Evolutionary conservation across 2,113 vertebrate species (phyloP).

Genomic region (Clinocottus analis): DNA sequence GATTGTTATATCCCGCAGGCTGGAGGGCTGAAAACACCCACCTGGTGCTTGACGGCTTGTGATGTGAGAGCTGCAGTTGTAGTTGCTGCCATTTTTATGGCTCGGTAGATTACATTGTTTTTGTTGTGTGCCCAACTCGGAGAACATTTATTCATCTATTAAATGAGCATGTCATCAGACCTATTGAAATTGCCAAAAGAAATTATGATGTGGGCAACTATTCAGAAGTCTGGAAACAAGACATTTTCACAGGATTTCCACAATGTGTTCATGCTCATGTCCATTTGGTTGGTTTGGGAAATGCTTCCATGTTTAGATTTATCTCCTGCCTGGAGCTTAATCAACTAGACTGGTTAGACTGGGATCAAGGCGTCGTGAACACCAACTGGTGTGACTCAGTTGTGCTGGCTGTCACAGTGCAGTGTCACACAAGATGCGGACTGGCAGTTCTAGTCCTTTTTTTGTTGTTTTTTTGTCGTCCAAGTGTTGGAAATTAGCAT

Average conservation of each 20-base stretch:
- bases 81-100: neutral
- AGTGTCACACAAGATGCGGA: neutral
- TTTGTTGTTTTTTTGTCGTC: no score
- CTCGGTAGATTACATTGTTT: neutral
- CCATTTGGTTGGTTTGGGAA: neutral
- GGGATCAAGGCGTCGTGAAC: neutral
- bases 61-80: neutral
- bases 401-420: slow-evolving; percentile 12
- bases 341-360: slow-evolving; percentile 6
- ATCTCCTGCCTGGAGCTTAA: slow-evolving; percentile 4
- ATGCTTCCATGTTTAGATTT: slow-evolving; percentile 5
- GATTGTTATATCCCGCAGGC: neutral
- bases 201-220: neutral
- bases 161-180: neutral
- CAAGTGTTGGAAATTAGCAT: no score
- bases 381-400: slow-evolving; percentile 30
- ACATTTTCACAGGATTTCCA: neutral
- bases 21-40: neutral
- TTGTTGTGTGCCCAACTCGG: neutral
- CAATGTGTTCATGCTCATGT: slow-evolving; percentile 1
- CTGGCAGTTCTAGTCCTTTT: slow-evolving; percentile 17
- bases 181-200: neutral
- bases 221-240: neutral
- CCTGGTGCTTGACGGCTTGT: neutral
- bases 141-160: slow-evolving; percentile 3